Base-by-base conservation (phyloP, 2,113 vertebrate species). In the Ivindomyrus marchei region DNA sequence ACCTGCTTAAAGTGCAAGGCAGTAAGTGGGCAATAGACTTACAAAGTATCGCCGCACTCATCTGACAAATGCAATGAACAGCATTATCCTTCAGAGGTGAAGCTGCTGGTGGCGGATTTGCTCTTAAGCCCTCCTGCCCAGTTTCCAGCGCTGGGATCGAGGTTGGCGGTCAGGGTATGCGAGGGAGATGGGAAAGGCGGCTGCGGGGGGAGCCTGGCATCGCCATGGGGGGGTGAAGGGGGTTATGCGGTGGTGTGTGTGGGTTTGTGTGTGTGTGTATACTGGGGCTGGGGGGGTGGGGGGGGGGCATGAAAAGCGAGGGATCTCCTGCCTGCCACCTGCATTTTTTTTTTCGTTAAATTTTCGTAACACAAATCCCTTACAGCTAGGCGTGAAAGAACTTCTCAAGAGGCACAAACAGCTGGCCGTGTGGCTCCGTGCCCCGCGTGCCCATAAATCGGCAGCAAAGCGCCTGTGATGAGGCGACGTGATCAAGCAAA, bases 51-150 rank as follows among this genome's bases (percentile, higher is more conserved):
- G 93, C 93, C 90, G 93, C 90, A 91, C 93, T 92, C 92, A 91
- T 93, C 95, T 96, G 95, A 95, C 95, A 96, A 94, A 95, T 93
- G 94, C 94, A 94, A 95, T 96, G 94, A 95, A 94, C 93, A 93
- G 94, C 92, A 95, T 94, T 95, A 95, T 94, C 94, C 94, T 94
- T 95, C 94, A 94, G 95, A 95, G 92, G 93, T 86, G 88, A 92
- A 89, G 91, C 92, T 90, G 93, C 39, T 93, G 91, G 91, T 90
- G 93, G 93, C 91, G 66, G 93, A 91, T 94, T 90, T 93, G 94
- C 93, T 93, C 92, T 92, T 92, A 89, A 91, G 91, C 92, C 89
- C 92, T 70, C 49, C 90, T 88, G 83, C 56, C n/a, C 88, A 66
- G 89, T 89, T 91, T 91, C 93, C 90, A 91, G 92, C 92, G 36